These are phyloP conservation scores for Hedychridium roseum DNA, from an alignment of 2,888 invertebrate species.

Conservation along the genomic window DNA sequence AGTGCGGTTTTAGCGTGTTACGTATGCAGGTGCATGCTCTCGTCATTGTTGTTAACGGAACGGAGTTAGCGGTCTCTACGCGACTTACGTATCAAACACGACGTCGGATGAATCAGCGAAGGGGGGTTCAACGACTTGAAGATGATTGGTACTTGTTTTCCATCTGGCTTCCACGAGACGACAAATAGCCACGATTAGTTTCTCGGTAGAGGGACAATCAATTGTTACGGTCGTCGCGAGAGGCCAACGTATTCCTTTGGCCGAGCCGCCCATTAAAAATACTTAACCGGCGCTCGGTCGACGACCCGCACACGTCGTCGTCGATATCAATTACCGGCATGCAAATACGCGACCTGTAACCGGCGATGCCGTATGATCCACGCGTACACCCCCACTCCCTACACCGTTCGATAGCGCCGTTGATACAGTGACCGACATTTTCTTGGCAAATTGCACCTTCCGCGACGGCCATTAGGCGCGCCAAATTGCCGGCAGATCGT, in stretches of 20 bases:
- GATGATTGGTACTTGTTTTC: constrained; percentile 29
- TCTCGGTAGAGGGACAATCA: constrained; percentile 33
- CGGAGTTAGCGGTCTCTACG: too few species aligned
- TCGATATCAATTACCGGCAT: constrained; percentile 23
- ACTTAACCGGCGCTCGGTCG: constrained; percentile 27
- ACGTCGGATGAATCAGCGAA: constrained; percentile 13
- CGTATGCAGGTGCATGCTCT: too few species aligned
- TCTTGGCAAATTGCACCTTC: too few species aligned
- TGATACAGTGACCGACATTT: constrained; percentile 11
- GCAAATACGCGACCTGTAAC: constrained; percentile 16
- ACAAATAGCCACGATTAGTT: constrained; percentile 22
- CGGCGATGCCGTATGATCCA: constrained; percentile 5
- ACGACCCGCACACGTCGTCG: constrained; percentile 23
- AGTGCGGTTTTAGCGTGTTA: too few species aligned
- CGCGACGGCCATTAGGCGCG: too few species aligned
- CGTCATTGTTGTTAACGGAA: too few species aligned
- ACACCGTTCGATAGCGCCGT: constrained; percentile 7
- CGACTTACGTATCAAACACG: too few species aligned
- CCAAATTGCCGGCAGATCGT: too few species aligned
- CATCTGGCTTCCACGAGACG: constrained; percentile 1
- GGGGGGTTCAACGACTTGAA: constrained; percentile 16
- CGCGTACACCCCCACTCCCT: constrained; percentile 8
- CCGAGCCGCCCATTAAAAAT: too few species aligned
- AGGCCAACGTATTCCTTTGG: too few species aligned
- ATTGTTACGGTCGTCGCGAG: too few species aligned